Conservation (phyloP, 2,113 vertebrate genomes). For the Platysternon megacephalum region DNA sequence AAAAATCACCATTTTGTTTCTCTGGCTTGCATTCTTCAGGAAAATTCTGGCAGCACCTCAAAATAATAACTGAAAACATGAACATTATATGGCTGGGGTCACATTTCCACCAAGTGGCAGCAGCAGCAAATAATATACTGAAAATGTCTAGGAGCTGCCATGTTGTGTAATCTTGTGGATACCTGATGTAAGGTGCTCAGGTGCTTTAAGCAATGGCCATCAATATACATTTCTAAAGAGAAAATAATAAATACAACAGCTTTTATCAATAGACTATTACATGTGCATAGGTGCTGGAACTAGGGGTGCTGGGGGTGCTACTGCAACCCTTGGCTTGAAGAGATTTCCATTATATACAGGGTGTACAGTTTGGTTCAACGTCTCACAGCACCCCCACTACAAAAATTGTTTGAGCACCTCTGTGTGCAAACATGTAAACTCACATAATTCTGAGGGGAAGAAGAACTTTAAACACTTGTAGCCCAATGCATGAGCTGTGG, state of each 20-base stretch:
- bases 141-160: background rate
- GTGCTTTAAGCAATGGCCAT: background rate
- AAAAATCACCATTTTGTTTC: background rate
- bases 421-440: background rate
- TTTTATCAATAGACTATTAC: background rate
- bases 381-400: too few species aligned
- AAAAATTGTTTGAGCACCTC: too few species aligned
- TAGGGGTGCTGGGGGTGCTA: too few species aligned
- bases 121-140: background rate
- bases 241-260: background rate
- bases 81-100: background rate
- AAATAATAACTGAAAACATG: background rate
- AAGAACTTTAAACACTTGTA: background rate
- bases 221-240: background rate
- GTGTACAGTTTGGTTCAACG: too few species aligned
- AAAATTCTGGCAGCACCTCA: background rate
- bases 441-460: background rate
- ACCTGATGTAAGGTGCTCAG: background rate
- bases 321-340: too few species aligned
- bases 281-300: background rate
- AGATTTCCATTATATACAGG: too few species aligned
- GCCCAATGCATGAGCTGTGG: background rate
- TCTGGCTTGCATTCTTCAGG: background rate
- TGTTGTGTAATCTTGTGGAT: background rate
- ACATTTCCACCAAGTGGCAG: background rate